phyloP scores from a whole-genome alignment of 2,888 invertebrate species.

The Drosophila algonquin region DNA sequence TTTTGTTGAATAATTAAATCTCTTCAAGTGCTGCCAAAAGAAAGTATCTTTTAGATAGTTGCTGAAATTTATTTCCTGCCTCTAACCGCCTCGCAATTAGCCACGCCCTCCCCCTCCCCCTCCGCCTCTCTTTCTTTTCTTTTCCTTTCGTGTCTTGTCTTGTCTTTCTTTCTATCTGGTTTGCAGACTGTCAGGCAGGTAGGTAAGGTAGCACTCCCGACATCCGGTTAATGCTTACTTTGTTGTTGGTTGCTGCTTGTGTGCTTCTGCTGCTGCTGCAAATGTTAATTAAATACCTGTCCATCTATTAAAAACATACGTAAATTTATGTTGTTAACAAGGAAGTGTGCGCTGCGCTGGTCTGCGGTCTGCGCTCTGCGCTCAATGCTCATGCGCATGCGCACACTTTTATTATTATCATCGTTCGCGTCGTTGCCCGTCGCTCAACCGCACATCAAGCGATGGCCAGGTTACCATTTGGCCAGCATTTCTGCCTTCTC shows the following conservation, averaged over 20 bases:
- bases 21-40: constrained; percentile 2
- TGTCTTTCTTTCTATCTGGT: constrained; percentile 18
- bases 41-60: constrained; percentile 11
- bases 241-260: constrained; percentile 22
- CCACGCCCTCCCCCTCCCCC: constrained; percentile 26
- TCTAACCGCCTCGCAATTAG: constrained; percentile 5
- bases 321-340: constrained; percentile 79
- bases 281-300: constrained; percentile 79
- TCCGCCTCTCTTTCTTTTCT: neutral
- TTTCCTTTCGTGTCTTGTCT: constrained; percentile 1
- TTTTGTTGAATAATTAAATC: neutral
- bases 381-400: constrained; percentile 52
- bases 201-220: constrained; percentile 24
- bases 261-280: constrained; percentile 21
- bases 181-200: neutral
- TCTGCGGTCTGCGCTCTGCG: neutral
- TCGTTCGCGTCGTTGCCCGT: constrained; percentile 35
- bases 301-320: constrained; percentile 74
- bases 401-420: constrained; percentile 76
- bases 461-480: constrained; percentile 51
- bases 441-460: constrained; percentile 51
- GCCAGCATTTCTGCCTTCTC: constrained; percentile 47
- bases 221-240: constrained; percentile 62
- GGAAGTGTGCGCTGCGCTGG: constrained; percentile 65
- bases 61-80: constrained; percentile 22